These are phyloP conservation scores for Erpetoichthys calabaricus DNA, from an alignment of 2,797 vertebrate species.

Conservation along the genomic window DNA sequence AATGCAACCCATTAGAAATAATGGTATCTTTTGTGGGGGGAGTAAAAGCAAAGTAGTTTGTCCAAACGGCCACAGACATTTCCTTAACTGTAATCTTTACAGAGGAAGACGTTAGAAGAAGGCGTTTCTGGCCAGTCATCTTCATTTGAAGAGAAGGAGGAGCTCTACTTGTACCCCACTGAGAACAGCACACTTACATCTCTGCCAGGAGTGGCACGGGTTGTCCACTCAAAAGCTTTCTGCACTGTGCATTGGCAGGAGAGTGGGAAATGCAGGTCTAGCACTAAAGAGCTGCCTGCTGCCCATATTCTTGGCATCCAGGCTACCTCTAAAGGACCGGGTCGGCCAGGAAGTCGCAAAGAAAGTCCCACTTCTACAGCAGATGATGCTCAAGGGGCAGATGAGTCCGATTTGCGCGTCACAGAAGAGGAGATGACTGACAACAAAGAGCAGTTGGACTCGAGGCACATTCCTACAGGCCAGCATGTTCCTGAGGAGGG, in stretches of 20 bases:
- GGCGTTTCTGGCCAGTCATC: constrained; percentile 20
- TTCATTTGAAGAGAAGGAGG: constrained; percentile 51
- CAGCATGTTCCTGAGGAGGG: no score
- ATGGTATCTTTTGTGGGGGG: no score
- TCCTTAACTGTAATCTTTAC: constrained; percentile 35
- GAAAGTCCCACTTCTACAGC: background rate
- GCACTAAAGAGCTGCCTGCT: constrained; percentile 70
- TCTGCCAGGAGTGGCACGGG: constrained; percentile 81
- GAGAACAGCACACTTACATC: constrained; percentile 75
- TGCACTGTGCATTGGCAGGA: constrained; percentile 97
- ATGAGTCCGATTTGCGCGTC: background rate
- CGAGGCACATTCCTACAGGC: no score
- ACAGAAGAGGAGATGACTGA: constrained; percentile 20
- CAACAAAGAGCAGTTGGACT: background rate
- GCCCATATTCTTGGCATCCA: constrained; percentile 89
- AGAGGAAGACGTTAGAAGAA: constrained; percentile 87
- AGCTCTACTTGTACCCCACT: constrained; percentile 78
- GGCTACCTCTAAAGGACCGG: constrained; percentile 23
- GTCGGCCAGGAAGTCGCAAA: constrained; percentile 19
- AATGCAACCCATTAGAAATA: no score
- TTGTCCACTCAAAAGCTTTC: constrained; percentile 94
- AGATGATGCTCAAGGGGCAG: constrained; percentile 13
- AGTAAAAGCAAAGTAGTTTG: no score
- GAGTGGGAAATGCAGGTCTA: constrained; percentile 74
- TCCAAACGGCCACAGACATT: background rate